Percentiles rank a stretch among this genome's conserved stretches.
phyloP scores from a whole-genome alignment of 2,797 vertebrate species.

The Lithobates pipiens region DNA sequence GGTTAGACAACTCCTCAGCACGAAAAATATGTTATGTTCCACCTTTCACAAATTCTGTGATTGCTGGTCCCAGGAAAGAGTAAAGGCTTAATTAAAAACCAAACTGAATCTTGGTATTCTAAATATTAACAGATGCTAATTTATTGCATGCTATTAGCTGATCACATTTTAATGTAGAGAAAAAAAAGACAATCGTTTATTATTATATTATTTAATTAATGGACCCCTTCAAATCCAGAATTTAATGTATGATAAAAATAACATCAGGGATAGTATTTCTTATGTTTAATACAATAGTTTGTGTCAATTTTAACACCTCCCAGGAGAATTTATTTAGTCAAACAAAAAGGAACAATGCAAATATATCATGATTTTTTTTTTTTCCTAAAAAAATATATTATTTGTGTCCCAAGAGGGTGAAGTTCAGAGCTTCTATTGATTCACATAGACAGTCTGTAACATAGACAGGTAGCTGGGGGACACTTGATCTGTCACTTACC shows the following conservation, averaged over 20 bases:
- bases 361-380: background rate
- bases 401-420: background rate
- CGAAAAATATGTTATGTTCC: too few species aligned
- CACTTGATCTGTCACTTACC: slow-evolving; percentile 37
- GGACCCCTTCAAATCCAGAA: background rate
- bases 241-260: background rate
- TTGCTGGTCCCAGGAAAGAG: too few species aligned
- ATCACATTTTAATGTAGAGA: too few species aligned
- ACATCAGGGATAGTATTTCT: background rate
- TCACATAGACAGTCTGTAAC: background rate
- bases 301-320: background rate
- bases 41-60: too few species aligned
- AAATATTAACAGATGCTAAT: too few species aligned
- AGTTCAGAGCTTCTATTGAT: background rate
- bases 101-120: too few species aligned
- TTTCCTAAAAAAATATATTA: background rate
- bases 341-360: background rate
- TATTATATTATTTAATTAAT: background rate
- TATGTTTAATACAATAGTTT: background rate
- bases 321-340: background rate
- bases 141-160: too few species aligned
- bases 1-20: too few species aligned
- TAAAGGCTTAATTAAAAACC: too few species aligned
- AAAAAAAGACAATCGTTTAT: background rate
- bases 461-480: slow-evolving; percentile 14